A percentile compares a stretch with the other conserved stretches of the same genome.
Evolutionary conservation across 2,888 invertebrate genomes (phyloP).

Genomic region (Dasysyrphus albostriatus): DNA sequence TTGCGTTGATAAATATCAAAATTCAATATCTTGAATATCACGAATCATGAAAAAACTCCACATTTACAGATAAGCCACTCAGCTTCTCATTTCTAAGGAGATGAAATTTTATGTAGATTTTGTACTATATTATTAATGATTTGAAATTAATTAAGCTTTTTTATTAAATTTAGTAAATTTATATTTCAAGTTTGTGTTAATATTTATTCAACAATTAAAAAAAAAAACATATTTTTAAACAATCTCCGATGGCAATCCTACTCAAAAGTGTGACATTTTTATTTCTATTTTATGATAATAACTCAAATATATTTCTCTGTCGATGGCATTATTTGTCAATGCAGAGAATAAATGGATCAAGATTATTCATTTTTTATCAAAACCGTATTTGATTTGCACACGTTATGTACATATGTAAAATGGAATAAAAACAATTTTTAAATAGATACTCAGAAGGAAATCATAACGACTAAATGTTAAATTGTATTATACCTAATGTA

Average conservation of each 20-base stretch:
- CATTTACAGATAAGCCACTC: no score
- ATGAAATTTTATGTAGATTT: no score
- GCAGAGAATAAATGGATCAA: slow-evolving; percentile 24
- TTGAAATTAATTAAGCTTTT: no score
- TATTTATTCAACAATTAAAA: no score
- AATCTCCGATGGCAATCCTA: neutral
- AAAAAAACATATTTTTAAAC: no score
- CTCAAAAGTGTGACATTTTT: neutral
- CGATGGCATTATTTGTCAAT: slow-evolving; percentile 24
- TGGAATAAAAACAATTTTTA: neutral
- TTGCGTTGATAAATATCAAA: no score
- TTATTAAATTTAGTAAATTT: no score
- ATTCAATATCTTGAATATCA: no score
- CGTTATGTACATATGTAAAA: neutral
- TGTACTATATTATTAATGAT: no score
- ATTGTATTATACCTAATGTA: neutral
- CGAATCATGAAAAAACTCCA: no score
- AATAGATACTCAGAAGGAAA: neutral
- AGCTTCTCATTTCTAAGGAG: no score
- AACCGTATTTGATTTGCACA: neutral
- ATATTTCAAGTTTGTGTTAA: no score
- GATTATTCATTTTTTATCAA: slow-evolving; percentile 14
- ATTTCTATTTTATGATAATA: slow-evolving; percentile 11
- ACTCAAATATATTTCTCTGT: slow-evolving; percentile 21
- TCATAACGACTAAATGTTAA: neutral